Base-by-base conservation (phyloP, 53 echinoderm and acorn worm species). In the Mesocentrotus franciscanus region DNA sequence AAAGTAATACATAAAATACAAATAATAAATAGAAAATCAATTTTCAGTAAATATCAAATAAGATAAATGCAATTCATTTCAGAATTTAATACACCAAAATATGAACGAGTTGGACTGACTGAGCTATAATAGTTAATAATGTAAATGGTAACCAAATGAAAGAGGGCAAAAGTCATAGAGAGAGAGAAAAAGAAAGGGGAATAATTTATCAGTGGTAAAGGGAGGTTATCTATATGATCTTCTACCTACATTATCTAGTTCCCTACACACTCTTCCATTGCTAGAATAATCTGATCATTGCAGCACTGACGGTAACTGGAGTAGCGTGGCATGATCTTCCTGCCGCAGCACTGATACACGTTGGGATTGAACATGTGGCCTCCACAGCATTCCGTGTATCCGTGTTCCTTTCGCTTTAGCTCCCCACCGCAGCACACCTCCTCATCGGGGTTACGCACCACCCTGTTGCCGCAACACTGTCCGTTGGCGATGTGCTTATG, bases 401-500 rank as follows among this genome's bases (percentile, higher is more conserved):
- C 26, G 24, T 29, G 18, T 2, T 32, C 33, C 36, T 60, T 92
- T 18, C 66, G 58, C 26, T 74, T 36, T 15, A 84, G 20, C 92
- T 68, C 26, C 22, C 95, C 96, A 0, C 90, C 95, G 26, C 96
- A 96, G 62, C 96, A 96, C 0, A 90, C 13, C 68, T 96, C 81
- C 17, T 75, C 24, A 3, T 34, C 79, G 0, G 95, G 93, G n/a
- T 96, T 81, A 18, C 91, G 93, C 60, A 95, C 85, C 61, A 96
- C 95, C 1, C 68, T 55, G 59, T 95, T 90, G 12, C 95, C 96
- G 75, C 96, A 96, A 12, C 96, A 95, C 68, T 93, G 56, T 10
- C 96, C 96, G 56, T 94, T 81, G 64, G 60, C 95, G 64, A 96
- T 90, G 70, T 78, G n/a, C 56, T 70, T 89, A 76, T 95, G 95